A percentile compares a stretch with the other conserved stretches of the same genome.
These are phyloP conservation scores for Budorcas taxicolor DNA, from an alignment of 2,113 vertebrate species.

Conservation along the genomic window DNA sequence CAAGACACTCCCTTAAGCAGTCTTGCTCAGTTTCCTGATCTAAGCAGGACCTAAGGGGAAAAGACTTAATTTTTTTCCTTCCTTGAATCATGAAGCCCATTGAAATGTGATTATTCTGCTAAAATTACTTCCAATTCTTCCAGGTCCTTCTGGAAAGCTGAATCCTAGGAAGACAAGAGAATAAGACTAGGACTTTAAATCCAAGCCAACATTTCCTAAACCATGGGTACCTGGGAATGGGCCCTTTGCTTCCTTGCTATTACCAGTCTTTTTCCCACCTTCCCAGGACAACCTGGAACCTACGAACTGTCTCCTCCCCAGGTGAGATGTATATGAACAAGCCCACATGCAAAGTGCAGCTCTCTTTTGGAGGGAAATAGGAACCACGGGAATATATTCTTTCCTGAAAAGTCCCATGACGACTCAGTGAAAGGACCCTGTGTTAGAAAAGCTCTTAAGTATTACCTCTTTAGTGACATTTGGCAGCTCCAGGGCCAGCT, in stretches of 20 bases:
- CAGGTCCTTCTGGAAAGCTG: conserved; percentile 73
- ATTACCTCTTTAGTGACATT: conserved; percentile 79
- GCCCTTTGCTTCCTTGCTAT: background rate
- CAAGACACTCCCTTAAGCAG: background rate
- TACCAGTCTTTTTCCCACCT: background rate
- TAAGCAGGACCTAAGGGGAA: background rate
- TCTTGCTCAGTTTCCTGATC: conserved; percentile 30
- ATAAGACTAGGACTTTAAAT: background rate
- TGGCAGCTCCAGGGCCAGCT: conserved; percentile 83
- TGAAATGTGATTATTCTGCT: conserved; percentile 58
- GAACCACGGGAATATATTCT: background rate
- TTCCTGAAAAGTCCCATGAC: background rate
- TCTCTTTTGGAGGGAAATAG: background rate
- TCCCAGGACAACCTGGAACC: background rate
- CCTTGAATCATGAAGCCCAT: background rate
- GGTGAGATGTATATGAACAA: background rate
- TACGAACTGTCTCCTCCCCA: background rate
- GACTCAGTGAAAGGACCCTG: background rate
- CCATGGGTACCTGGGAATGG: background rate
- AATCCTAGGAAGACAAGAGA: conserved; percentile 72
- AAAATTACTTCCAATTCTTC: conserved; percentile 68
- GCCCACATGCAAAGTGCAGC: background rate
- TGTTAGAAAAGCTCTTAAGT: background rate
- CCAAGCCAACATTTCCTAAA: background rate
- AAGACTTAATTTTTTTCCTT: background rate